Percentiles rank a stretch among this genome's conserved stretches.
phyloP scores from a whole-genome alignment of 2,797 vertebrate species.

The Stomatorhinus walkeri region DNA sequence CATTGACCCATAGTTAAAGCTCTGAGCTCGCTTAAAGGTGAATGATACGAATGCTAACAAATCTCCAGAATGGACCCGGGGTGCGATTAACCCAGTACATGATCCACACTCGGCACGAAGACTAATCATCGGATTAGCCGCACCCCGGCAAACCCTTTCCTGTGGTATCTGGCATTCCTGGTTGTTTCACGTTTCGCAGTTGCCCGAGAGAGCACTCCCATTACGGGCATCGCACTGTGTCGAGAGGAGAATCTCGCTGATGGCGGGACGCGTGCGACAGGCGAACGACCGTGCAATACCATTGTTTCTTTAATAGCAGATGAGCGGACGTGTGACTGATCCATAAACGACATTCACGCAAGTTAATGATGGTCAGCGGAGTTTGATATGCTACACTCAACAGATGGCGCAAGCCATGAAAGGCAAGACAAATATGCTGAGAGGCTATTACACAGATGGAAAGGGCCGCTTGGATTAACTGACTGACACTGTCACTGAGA shows the following conservation, averaged over 20 bases:
- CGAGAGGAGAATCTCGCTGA: neutral
- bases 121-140: neutral
- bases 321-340: neutral
- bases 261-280: neutral
- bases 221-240: too few species aligned
- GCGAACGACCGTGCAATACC: neutral
- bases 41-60: neutral
- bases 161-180: neutral
- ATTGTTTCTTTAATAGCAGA: neutral
- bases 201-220: neutral
- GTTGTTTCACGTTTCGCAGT: neutral
- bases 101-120: neutral
- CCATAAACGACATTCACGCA: neutral
- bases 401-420: neutral
- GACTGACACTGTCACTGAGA: neutral
- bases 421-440: neutral
- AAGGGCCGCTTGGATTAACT: neutral
- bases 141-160: neutral
- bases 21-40: neutral
- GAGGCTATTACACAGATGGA: neutral
- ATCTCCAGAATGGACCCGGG: neutral
- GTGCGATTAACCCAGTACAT: neutral
- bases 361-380: neutral
- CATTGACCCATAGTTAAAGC: neutral
- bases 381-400: neutral